A percentile compares a stretch with the other conserved stretches of the same genome.
phyloP scores from a whole-genome alignment of 2,113 vertebrate genomes.

The Vulpes lagopus region DNA sequence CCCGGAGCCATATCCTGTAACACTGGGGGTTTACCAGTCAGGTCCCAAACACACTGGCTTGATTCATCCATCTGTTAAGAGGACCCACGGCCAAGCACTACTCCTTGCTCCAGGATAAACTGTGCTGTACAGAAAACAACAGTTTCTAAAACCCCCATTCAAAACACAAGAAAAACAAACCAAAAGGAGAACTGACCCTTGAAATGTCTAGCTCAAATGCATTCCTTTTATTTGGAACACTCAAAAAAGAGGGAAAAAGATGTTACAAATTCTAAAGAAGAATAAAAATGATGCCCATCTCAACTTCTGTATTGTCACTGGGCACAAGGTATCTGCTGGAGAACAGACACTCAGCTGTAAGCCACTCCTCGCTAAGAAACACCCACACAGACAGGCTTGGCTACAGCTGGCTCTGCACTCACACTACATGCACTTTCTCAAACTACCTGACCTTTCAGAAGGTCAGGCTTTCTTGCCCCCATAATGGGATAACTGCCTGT shows the following conservation, averaged over 20 bases:
- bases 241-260: background rate
- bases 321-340: background rate
- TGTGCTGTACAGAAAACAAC: no score
- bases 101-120: background rate
- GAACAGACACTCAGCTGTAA: fast-evolving
- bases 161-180: background rate
- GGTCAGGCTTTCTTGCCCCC: background rate
- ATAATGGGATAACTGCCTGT: background rate
- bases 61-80: no score
- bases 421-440: background rate
- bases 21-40: background rate
- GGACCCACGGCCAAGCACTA: fast-evolving
- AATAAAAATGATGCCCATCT: background rate
- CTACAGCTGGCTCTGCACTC: background rate
- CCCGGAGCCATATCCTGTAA: background rate
- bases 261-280: background rate
- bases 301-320: background rate
- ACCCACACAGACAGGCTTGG: fast-evolving
- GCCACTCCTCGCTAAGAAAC: background rate
- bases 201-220: background rate
- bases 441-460: background rate
- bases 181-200: background rate
- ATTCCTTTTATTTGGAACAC: background rate
- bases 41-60: background rate
- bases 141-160: background rate